Base-by-base conservation (phyloP, 2,888 invertebrate genomes). In the Aphrophora alni region DNA sequence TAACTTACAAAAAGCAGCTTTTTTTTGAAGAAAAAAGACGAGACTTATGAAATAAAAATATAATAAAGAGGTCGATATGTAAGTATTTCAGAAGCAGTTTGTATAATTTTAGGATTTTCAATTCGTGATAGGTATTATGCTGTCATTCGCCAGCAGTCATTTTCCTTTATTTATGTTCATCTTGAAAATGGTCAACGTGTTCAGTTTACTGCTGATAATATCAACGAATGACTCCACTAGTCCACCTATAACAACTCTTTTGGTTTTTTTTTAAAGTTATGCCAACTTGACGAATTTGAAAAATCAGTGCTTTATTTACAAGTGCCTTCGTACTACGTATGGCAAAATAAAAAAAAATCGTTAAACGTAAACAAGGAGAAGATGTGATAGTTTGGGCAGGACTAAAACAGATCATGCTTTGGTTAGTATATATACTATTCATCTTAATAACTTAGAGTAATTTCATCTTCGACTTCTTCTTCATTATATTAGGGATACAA, bases 391-490 rank as follows among this genome's bases (percentile, higher is more conserved):
- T 21, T 44, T 26, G 26, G n/a, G 8, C 27, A 85, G 84, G 26
- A 83, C 82, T 24, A 80, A 84, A 82, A 84, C 83, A 83, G 81
- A 83, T 73, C 69, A 80, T 21, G 84, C 84, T 38, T 81, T 86
- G 25, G 85, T 84, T 24, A 83, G 84, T 80, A 83, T 86, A 12
- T 86, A 85, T 80, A 83, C 84, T 4, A 80, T 85, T 21, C 85
- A 87, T 84, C 85, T 33, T 84, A 81, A 70, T n/a, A 84, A 84
- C 73, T 69, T 51, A 10, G 83, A 84, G 68, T 85, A 82, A 51
- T 86, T 84, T 82, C 84, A 84, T 83, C 82, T 86, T 21, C 80
- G 86, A 38, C 70, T 86, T 8, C 75, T 84, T 0, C 75, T 85
- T 5, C 83, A 82, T 77, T 75, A 84, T 73, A 82, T 86, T 73